Evolutionary conservation across 1,140 invertebrate genomes (phyloP).

Genomic region (Neodiprion fabricii): DNA sequence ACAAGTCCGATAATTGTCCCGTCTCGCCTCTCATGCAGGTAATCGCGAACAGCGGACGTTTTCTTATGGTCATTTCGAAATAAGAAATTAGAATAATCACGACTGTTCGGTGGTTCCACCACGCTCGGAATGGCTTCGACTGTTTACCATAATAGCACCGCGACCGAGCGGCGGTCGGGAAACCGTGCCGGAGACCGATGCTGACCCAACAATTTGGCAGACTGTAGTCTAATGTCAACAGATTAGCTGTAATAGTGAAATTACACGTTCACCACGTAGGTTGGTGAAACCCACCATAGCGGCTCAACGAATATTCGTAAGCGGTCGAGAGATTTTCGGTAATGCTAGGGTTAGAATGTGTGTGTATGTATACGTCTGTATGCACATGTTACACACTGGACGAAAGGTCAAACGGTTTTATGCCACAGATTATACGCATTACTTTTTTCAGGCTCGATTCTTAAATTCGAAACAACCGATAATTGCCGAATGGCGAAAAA

Average conservation of each 20-base stretch:
- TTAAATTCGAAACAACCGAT: constrained; percentile 6
- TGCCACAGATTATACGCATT: constrained; percentile 48
- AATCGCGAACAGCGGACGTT: background rate
- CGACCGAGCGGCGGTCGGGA: constrained; percentile 22
- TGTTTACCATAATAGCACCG: constrained; percentile 55
- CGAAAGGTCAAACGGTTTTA: constrained; percentile 50
- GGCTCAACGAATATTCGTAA: constrained; percentile 37
- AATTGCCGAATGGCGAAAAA: background rate
- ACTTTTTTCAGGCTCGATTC: constrained; percentile 43
- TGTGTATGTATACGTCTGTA: too few relatives aligned
- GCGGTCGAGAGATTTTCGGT: constrained; percentile 42
- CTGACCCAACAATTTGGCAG: constrained; percentile 45
- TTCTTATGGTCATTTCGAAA: constrained; percentile 16
- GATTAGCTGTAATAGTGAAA: constrained; percentile 61
- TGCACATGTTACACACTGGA: constrained; percentile 30
- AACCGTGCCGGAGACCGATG: constrained; percentile 24
- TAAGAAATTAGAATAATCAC: constrained; percentile 31
- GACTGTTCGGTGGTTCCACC: background rate
- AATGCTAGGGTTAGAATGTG: constrained; percentile 48
- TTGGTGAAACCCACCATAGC: background rate
- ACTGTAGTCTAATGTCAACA: constrained; percentile 56
- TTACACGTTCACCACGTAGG: constrained; percentile 54
- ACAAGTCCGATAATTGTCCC: background rate
- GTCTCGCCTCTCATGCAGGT: background rate
- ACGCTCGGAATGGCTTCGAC: constrained; percentile 45